A percentile compares a stretch with the other conserved stretches of the same genome.
Evolutionary conservation across 2,888 invertebrate genomes (phyloP).

Genomic region (Acanthopleura granulata): DNA sequence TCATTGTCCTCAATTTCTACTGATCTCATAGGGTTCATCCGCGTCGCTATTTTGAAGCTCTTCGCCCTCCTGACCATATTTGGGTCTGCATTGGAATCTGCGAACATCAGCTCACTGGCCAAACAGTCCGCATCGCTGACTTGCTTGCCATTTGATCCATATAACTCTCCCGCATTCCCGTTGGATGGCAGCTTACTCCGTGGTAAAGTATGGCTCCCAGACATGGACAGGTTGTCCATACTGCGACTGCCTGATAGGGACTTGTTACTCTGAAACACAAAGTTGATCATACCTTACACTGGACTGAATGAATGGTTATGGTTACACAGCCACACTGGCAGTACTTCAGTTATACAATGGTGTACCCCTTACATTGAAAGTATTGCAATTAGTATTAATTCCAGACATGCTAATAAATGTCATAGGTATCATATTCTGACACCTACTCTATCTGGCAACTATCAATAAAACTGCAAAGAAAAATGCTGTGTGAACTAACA

Average conservation of each 20-base stretch:
- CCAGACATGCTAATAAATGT: too few species aligned
- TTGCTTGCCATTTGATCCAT: background rate
- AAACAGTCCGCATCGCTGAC: background rate
- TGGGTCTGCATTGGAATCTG: background rate
- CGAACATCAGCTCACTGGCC: background rate
- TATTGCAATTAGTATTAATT: too few species aligned
- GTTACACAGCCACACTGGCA: too few species aligned
- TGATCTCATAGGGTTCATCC: constrained; percentile 47
- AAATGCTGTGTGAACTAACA: too few species aligned
- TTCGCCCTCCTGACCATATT: constrained; percentile 36
- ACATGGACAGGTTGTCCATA: constrained; percentile 6
- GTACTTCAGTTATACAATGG: too few species aligned
- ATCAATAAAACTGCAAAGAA: too few species aligned
- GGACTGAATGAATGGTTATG: too few species aligned
- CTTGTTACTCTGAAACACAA: constrained; percentile 12
- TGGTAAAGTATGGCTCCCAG: background rate
- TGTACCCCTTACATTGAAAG: too few species aligned
- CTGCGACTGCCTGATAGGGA: constrained; percentile 3
- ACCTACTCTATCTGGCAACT: too few species aligned
- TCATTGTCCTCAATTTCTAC: constrained; percentile 31
- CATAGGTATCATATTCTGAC: too few species aligned
- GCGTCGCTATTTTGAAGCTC: constrained; percentile 56
- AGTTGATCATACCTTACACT: background rate
- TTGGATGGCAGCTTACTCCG: background rate
- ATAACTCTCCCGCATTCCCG: background rate